Conservation (phyloP, 2,888 invertebrate species). For the Polyploca ridens region DNA sequence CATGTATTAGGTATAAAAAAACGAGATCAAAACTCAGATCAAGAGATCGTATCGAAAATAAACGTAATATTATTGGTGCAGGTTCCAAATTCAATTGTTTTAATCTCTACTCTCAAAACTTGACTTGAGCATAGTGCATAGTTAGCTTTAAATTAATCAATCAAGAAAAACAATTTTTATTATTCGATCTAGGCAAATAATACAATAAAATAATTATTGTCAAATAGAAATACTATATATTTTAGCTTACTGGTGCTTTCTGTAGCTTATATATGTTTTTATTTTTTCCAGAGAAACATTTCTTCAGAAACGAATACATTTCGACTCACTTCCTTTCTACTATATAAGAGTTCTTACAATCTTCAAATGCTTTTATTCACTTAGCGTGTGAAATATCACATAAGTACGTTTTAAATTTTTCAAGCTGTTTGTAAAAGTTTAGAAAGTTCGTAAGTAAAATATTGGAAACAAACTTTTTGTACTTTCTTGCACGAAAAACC, state of each 20-base stretch:
- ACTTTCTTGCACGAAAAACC: background rate
- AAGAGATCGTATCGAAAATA: too few relatives aligned
- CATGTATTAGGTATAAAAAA: too few relatives aligned
- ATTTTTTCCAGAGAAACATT: slow-evolving; percentile 26
- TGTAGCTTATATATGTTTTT: slow-evolving; percentile 7
- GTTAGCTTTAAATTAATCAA: too few relatives aligned
- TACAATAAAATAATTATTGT: too few relatives aligned
- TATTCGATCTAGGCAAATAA: too few relatives aligned
- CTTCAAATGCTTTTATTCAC: slow-evolving; percentile 27
- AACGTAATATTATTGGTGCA: too few relatives aligned
- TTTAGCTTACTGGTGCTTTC: background rate
- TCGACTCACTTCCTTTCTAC: slow-evolving; percentile 3
- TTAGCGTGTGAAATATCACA: slow-evolving; percentile 33
- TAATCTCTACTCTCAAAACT: too few relatives aligned
- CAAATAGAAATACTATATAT: too few relatives aligned
- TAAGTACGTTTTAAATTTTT: background rate
- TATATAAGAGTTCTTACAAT: slow-evolving; percentile 15
- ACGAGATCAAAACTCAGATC: too few relatives aligned
- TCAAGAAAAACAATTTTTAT: too few relatives aligned
- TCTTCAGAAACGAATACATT: slow-evolving; percentile 39
- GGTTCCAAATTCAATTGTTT: too few relatives aligned
- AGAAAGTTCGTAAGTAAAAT: background rate
- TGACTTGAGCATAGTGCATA: too few relatives aligned
- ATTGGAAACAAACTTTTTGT: background rate
- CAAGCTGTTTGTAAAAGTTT: background rate